These are phyloP conservation scores for Syritta pipiens DNA, from an alignment of 2,888 invertebrate genomes.

Conservation along the genomic window DNA sequence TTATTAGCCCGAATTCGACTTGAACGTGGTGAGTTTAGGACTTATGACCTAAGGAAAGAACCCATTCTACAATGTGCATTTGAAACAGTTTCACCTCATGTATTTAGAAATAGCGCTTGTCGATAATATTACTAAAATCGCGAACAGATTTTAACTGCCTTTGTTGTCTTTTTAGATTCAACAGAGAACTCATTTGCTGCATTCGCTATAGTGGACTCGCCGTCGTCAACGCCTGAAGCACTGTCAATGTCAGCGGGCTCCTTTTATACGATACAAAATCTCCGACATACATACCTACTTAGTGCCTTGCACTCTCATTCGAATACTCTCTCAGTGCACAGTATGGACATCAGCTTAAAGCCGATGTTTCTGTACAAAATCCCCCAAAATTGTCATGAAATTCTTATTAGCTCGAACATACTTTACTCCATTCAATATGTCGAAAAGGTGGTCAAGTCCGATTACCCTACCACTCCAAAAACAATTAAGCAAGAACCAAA, in stretches of 20 bases:
- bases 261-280: conserved; percentile 78
- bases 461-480: background rate
- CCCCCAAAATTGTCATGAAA: conserved; percentile 82
- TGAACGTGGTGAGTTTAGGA: conserved; percentile 74
- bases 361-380: conserved; percentile 86
- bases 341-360: conserved; percentile 83
- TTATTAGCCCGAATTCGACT: conserved; percentile 73
- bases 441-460: conserved; percentile 75
- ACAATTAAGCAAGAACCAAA: conserved; percentile 38
- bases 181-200: conserved; percentile 75
- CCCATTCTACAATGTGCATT: too few relatives aligned
- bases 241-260: conserved; percentile 77
- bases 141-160: background rate
- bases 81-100: too few relatives aligned
- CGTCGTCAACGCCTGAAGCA: conserved; percentile 77
- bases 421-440: conserved; percentile 82
- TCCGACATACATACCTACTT: conserved; percentile 77
- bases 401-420: conserved; percentile 85
- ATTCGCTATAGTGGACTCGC: conserved; percentile 78
- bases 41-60: too few relatives aligned
- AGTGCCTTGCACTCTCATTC: conserved; percentile 78
- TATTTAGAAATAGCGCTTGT: too few relatives aligned
- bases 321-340: conserved; percentile 81
- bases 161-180: conserved; percentile 72
- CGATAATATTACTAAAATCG: too few relatives aligned